Percentiles rank a stretch among this genome's conserved stretches.
Conservation (phyloP, 2,113 vertebrate species). For the Sceloporus undulatus region DNA sequence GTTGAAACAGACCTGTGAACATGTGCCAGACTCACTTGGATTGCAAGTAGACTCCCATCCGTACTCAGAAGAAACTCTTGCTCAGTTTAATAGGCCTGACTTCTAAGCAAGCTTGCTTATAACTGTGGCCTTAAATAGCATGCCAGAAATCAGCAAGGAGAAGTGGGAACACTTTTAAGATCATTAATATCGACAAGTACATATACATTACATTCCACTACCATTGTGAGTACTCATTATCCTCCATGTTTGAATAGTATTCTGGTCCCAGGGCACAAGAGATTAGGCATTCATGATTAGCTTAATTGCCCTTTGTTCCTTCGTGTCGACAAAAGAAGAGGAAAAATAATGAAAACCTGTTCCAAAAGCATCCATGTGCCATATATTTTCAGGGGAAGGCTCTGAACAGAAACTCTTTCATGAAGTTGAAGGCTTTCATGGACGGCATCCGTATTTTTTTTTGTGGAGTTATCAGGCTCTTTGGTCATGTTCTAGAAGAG, state of each 20-base stretch:
- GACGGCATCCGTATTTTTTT: too few relatives aligned
- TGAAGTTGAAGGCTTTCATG: too few relatives aligned
- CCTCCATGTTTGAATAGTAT: neutral
- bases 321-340: slow-evolving; percentile 5
- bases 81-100: too few relatives aligned
- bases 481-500: too few relatives aligned
- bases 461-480: too few relatives aligned
- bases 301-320: slow-evolving; percentile 34
- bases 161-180: neutral
- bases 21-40: neutral
- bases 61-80: neutral
- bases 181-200: neutral
- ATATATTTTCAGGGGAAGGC: slow-evolving; percentile 16
- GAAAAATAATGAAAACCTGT: neutral
- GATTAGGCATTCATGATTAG: slow-evolving; percentile 44
- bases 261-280: neutral
- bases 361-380: slow-evolving; percentile 18
- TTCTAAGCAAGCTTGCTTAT: neutral
- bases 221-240: neutral
- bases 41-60: neutral
- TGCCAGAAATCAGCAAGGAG: neutral
- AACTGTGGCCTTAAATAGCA: neutral
- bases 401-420: neutral
- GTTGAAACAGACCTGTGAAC: neutral
- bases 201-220: neutral